Evolutionary conservation across 2,888 invertebrate species (phyloP), one percentile per base, ranked within the genome.

Genomic region (Drosophila koepferae): DNA sequence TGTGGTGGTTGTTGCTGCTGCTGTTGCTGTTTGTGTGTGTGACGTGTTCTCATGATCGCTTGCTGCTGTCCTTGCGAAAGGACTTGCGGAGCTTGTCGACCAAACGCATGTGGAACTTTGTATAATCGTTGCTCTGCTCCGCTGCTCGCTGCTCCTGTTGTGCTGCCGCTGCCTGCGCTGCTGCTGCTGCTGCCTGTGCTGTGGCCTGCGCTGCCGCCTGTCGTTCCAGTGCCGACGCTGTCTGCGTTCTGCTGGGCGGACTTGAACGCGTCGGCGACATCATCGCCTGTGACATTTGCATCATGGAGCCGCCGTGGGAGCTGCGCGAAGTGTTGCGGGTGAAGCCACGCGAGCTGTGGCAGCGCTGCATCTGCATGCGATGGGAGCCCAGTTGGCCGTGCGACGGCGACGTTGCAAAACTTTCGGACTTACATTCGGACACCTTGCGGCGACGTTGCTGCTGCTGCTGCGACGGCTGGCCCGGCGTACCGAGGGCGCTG

Each of bases 41-140:
- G 59, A 75, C 79, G 81, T 63, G 68, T 73, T 81, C 91, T 92
- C 92, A 92, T 81, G 92, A 92, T 3, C 92, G 92, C 62, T 92
- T 92, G 49, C 89, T 85, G 54, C 82, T 92, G 68, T 93, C 93
- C 90, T 92, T 93, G 79, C 95, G 94, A 91, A 96, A 93, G 72
- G 96, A 95, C 75, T 95, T 94, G 91, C 96, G 95, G 82, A 96
- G 92, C 91, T 96, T 96, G 92, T 96, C 96, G 73, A 96, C 95
- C 78, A 96, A 93, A 46, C 96, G 94, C 86, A 94, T 94, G 93
- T 96, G 96, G 90, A 96, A 96, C 93, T 96, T 96, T 91, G 95
- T 96, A 23, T 96, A 92, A 74, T 95, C 96, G 69, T 93, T 95
- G 55, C 63, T 78, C 72, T 76, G 69, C 76, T 82, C 59, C 43